These are phyloP conservation scores for Lepidocolaptes lacrymiger DNA, from an alignment of 2,797 vertebrate species.

Conservation along the genomic window DNA sequence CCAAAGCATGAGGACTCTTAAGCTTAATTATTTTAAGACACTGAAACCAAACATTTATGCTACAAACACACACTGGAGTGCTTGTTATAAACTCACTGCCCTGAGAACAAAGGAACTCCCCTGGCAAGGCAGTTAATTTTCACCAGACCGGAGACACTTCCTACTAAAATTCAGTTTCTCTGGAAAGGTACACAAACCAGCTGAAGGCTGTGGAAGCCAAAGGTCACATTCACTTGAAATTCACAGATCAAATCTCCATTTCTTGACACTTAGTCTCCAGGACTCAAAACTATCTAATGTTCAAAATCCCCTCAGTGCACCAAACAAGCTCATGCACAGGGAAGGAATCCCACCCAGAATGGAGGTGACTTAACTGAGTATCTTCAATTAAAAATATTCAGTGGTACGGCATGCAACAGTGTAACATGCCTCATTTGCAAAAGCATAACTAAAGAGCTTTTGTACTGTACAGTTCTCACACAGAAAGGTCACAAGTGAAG, in stretches of 20 bases:
- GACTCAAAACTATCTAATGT: background rate
- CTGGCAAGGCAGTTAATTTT: background rate
- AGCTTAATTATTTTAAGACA: background rate
- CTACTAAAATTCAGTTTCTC: background rate
- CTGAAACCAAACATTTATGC: background rate
- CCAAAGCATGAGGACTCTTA: background rate
- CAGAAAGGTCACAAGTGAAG: background rate
- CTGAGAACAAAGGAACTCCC: background rate
- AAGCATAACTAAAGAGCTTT: background rate
- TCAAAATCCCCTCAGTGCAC: background rate
- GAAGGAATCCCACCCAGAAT: background rate
- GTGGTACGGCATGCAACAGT: background rate
- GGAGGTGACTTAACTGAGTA: background rate
- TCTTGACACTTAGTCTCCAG: background rate
- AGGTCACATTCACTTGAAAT: background rate
- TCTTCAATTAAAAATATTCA: background rate
- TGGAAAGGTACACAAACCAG: background rate
- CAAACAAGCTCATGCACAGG: background rate
- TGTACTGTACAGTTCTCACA: accelerated
- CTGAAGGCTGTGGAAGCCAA: background rate
- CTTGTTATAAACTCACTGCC: background rate
- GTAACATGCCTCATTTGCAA: background rate
- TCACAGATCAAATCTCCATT: background rate
- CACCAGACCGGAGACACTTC: background rate
- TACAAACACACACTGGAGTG: background rate